Percentiles rank a stretch among this genome's conserved stretches.
phyloP scores from a whole-genome alignment of 2,113 vertebrate genomes.

The Pterocles burchelli region DNA sequence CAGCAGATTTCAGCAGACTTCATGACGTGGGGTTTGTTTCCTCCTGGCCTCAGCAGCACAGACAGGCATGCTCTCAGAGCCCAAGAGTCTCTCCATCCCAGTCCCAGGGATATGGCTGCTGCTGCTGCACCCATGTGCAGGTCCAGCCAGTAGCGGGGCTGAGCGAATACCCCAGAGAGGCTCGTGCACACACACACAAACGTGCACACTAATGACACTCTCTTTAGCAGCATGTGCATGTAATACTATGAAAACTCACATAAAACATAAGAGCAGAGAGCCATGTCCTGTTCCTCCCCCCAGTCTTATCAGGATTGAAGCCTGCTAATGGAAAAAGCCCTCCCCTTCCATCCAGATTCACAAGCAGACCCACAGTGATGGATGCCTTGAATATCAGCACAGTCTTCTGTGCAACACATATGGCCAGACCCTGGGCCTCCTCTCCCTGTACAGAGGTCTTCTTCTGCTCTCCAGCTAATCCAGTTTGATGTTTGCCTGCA shows the following conservation, averaged over 20 bases:
- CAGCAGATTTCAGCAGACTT: background rate
- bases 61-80: rapidly evolving
- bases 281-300: background rate
- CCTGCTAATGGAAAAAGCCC: background rate
- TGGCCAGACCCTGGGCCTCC: background rate
- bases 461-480: background rate
- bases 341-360: background rate
- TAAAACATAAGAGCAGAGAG: background rate
- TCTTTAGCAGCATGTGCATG: rapidly evolving
- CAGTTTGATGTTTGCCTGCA: background rate
- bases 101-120: background rate
- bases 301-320: background rate
- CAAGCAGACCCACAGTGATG: background rate
- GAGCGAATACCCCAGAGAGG: background rate
- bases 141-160: background rate
- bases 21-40: rapidly evolving
- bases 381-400: background rate
- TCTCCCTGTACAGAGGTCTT: background rate
- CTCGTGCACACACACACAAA: rapidly evolving
- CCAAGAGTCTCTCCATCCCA: background rate
- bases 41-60: background rate
- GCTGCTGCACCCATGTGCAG: background rate
- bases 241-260: background rate
- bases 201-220: background rate
- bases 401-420: rapidly evolving